phyloP scores from a whole-genome alignment of 2,797 vertebrate species.

The Acipenser ruthenus region DNA sequence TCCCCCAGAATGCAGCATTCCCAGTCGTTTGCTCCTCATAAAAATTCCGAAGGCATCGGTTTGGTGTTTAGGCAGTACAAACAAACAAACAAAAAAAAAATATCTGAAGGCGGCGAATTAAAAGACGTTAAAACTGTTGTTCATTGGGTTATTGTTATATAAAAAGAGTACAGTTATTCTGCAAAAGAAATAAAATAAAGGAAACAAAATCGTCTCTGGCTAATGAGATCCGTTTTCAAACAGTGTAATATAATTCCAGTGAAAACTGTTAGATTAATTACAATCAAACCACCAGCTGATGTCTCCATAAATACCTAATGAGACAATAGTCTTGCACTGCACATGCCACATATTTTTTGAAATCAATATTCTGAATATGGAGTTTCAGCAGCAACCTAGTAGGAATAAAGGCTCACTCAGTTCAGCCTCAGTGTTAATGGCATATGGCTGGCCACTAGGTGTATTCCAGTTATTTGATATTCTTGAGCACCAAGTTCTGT shows the following conservation, averaged over 20 bases:
- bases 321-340: not conserved
- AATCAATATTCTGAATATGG: not conserved
- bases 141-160: conserved; percentile 10
- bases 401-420: not conserved
- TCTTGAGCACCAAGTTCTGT: not conserved
- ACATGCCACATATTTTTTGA: not conserved
- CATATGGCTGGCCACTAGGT: not conserved
- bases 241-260: not conserved
- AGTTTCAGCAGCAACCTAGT: not conserved
- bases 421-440: not conserved
- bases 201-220: not conserved
- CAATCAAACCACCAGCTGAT: not conserved
- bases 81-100: conserved; percentile 22
- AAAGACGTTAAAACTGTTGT: not conserved
- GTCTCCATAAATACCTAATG: conserved; percentile 1
- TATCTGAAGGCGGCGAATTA: conserved; percentile 18
- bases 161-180: conserved; percentile 14
- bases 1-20: conserved; percentile 25
- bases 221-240: conserved; percentile 3
- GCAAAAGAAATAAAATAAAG: conserved; percentile 14
- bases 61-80: conserved; percentile 52
- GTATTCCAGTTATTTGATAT: not conserved
- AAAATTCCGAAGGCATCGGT: conserved; percentile 55
- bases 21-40: conserved; percentile 24
- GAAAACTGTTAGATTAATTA: not conserved